Conservation (phyloP, 2,888 invertebrate genomes). For the Tinea trinotella region DNA sequence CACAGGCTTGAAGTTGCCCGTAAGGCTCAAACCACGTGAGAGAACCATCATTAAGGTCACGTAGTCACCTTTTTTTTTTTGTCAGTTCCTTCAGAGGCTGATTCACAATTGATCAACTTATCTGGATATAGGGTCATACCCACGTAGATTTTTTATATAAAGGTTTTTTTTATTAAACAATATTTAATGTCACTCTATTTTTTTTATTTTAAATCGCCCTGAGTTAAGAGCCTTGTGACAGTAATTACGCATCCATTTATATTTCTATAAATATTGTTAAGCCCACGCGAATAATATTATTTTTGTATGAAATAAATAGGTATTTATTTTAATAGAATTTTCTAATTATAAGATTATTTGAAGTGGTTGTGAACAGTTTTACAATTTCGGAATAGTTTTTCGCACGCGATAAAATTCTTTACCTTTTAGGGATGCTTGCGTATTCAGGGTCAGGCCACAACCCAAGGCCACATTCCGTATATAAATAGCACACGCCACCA, state of each 20-base stretch:
- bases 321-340: neutral
- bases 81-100: too few species aligned
- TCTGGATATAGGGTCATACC: too few species aligned
- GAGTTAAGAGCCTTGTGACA: too few species aligned
- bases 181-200: too few species aligned
- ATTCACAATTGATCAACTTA: too few species aligned
- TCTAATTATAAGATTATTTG: neutral
- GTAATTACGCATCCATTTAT: slow-evolving; percentile 5
- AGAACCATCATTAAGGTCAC: too few species aligned
- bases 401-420: neutral
- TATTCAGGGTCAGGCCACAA: slow-evolving; percentile 10
- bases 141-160: too few species aligned
- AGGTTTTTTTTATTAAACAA: too few species aligned
- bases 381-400: neutral
- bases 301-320: neutral
- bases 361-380: neutral
- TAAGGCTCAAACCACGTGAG: too few species aligned
- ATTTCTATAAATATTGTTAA: neutral
- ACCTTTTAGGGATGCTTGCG: neutral
- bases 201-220: too few species aligned
- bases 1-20: too few species aligned
- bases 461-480: neutral
- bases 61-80: too few species aligned
- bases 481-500: slow-evolving; percentile 1
- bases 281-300: neutral